phyloP scores from a whole-genome alignment of 2,888 invertebrate genomes.

The Tryphoninae sp. region DNA sequence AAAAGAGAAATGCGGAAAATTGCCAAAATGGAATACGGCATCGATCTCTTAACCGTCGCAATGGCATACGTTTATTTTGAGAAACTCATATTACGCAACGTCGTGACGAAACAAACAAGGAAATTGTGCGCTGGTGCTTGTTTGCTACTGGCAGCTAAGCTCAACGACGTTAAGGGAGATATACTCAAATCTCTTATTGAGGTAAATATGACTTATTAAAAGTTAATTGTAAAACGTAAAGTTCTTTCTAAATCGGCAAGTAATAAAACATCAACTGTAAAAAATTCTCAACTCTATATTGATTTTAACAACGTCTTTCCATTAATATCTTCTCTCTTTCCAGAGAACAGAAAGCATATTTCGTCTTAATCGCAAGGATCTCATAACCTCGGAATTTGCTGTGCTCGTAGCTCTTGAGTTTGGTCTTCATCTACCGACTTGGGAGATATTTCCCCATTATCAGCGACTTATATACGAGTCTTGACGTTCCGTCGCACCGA shows the following conservation, averaged over 20 bases:
- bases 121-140: constrained; percentile 98
- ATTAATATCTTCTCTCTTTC: constrained; percentile 18
- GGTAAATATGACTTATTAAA: constrained; percentile 82
- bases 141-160: constrained; percentile 95
- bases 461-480: constrained; percentile 96
- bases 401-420: constrained; percentile 97
- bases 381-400: constrained; percentile 96
- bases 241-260: background rate
- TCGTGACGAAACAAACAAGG: constrained; percentile 97
- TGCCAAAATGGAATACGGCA: constrained; percentile 90
- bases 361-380: constrained; percentile 93
- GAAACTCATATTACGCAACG: constrained; percentile 94
- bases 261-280: constrained; percentile 1
- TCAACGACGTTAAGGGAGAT: constrained; percentile 98
- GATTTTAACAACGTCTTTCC: background rate
- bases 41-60: constrained; percentile 95
- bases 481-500: constrained; percentile 83
- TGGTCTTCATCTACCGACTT: constrained; percentile 94
- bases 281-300: background rate
- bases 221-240: background rate
- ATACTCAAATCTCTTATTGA: constrained; percentile 93
- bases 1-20: constrained; percentile 98
- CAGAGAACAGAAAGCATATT: constrained; percentile 96
- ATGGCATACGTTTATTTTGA: constrained; percentile 99
- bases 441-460: constrained; percentile 97